Base-by-base conservation (phyloP, 2,888 invertebrate species). In the Aphrophora alni region DNA sequence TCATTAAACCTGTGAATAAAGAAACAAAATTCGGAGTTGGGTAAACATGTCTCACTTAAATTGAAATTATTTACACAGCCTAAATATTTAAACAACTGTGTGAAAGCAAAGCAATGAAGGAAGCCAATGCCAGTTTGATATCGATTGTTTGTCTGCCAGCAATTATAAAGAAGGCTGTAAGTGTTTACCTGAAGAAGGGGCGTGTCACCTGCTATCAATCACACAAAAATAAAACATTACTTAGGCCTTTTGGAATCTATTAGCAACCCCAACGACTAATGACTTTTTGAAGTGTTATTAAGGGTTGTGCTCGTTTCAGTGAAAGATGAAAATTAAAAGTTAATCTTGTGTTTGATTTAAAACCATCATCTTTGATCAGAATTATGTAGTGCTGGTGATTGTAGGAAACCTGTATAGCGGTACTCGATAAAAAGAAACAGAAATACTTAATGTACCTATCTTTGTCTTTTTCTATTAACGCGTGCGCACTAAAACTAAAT, bases 151-250 rank as follows among this genome's bases (percentile, higher is more conserved):
- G 59, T 5, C 59, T 21, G 59, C 59, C 59, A 59, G 59, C 21
- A 59, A 59, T 59, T 59, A 59, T 59, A 59, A 59, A 59, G 59
- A 5, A 59, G 59, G n/a, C 59, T 33, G 33, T 33, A 12, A 59
- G 21, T 59, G 59, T 59, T 59, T 59, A 59, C 59, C 59, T 59
- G 59, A 59, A 59, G 59, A 59, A 59, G n/a, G 59, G 59, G 59
- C 59, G 59, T 59, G 59, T 59, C 59, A 21, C 5, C 10, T 2
- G 59, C 4, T 21, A 59, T 59, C 59, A 59, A 59, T 59, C 59
- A 59, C 59, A 59, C 21, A 59, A 59, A 59, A 59, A 59, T 59
- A 59, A 59, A 59, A 59, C 59, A 59, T 59, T 59, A 59, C 59
- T 59, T 59, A 59, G 59, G 21, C 59, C 44, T 59, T 59, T 59